Conservation (phyloP, 2,113 vertebrate species). For the Petrocephalus zakoni region DNA sequence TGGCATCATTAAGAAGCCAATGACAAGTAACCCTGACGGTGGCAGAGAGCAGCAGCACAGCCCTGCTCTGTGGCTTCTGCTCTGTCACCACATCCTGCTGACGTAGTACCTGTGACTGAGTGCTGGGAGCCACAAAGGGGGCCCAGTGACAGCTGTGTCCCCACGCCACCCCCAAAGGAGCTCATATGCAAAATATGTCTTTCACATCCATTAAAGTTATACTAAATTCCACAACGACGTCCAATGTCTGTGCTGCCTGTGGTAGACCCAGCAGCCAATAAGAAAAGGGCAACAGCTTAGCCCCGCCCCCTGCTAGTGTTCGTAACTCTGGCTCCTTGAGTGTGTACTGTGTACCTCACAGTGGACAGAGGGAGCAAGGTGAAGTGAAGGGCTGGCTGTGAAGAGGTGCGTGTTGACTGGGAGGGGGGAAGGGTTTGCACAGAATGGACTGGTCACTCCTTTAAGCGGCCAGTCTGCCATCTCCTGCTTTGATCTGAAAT, state of each 20-base stretch:
- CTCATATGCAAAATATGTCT: conserved; percentile 10
- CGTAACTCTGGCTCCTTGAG: neutral
- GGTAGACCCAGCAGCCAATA: neutral
- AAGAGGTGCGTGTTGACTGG: neutral
- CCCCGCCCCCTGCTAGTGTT: neutral
- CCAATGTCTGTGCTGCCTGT: neutral
- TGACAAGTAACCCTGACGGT: neutral
- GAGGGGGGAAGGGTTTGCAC: neutral
- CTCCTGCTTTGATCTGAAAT: neutral
- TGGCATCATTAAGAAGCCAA: conserved; percentile 12
- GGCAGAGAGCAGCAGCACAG: neutral
- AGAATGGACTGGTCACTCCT: neutral
- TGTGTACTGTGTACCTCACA: neutral
- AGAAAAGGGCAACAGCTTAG: neutral
- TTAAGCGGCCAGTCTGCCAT: neutral
- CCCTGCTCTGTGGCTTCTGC: neutral
- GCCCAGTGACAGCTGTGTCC: neutral
- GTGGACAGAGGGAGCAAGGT: neutral
- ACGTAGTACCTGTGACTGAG: conserved; percentile 6
- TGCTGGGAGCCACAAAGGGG: neutral
- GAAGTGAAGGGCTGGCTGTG: neutral
- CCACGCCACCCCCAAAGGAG: neutral
- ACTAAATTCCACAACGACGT: neutral
- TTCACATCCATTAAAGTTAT: neutral
- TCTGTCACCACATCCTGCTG: neutral